phyloP scores from a whole-genome alignment of 2,888 invertebrate genomes.

The Catotricha subobsoleta region DNA sequence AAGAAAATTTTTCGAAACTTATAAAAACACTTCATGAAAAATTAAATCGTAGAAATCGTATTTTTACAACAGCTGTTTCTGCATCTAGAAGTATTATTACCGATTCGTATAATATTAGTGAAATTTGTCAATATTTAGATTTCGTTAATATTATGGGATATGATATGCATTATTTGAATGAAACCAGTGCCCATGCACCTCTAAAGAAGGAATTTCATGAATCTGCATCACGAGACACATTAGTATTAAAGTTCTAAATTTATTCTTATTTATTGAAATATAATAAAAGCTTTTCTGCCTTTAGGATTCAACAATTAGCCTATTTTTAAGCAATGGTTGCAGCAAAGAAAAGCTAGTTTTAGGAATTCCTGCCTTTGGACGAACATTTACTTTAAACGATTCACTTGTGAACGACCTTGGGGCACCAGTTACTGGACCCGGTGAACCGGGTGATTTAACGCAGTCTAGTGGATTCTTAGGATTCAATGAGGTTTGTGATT shows the following conservation, averaged over 20 bases:
- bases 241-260: conserved; percentile 6
- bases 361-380: conserved; percentile 28
- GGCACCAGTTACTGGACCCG: conserved; percentile 14
- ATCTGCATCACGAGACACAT: conserved; percentile 9
- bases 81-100: conserved; percentile 22
- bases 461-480: conserved; percentile 16
- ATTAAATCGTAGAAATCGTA: conserved; percentile 24
- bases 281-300: no score
- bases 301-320: conserved; percentile 25
- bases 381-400: conserved; percentile 23
- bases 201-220: conserved; percentile 16
- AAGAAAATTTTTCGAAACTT: conserved; percentile 26
- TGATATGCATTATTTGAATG: conserved; percentile 25
- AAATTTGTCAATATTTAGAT: conserved; percentile 28
- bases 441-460: conserved; percentile 16
- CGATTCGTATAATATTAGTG: conserved; percentile 27
- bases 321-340: conserved; percentile 24
- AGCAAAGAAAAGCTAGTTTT: conserved; percentile 25
- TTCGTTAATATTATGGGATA: conserved; percentile 34
- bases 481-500: conserved; percentile 14
- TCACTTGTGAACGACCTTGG: conserved; percentile 22
- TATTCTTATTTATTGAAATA: background rate
- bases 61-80: conserved; percentile 32
- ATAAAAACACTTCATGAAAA: conserved; percentile 26
- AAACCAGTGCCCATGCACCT: conserved; percentile 29